phyloP scores from a whole-genome alignment of 2,113 vertebrate species.

The Oriolus oriolus region DNA sequence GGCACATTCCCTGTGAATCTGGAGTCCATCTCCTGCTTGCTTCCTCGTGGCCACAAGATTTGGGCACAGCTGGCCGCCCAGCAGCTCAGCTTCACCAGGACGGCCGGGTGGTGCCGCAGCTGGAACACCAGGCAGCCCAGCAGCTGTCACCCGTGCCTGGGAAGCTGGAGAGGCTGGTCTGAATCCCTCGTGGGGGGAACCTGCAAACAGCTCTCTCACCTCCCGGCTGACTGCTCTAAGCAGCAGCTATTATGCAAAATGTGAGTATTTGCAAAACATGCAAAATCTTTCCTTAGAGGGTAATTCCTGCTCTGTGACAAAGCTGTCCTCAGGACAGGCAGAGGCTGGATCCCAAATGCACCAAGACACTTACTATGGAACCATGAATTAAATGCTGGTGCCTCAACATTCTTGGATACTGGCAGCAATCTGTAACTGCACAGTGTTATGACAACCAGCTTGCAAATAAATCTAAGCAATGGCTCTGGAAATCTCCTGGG shows the following conservation, averaged over 20 bases:
- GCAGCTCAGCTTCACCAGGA: neutral
- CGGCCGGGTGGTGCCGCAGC: neutral
- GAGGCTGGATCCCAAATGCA: neutral
- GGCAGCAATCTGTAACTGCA: neutral
- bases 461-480: neutral
- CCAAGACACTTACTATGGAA: neutral
- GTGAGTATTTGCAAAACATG: slow-evolving; percentile 37
- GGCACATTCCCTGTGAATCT: neutral
- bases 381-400: neutral
- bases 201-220: neutral
- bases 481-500: neutral
- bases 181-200: neutral
- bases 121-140: neutral
- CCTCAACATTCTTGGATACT: neutral
- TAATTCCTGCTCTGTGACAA: slow-evolving; percentile 25
- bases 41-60: neutral
- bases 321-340: slow-evolving; percentile 11
- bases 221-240: neutral
- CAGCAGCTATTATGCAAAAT: slow-evolving; percentile 31
- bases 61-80: neutral
- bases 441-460: neutral
- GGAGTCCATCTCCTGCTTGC: neutral
- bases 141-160: neutral
- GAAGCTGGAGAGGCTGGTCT: neutral
- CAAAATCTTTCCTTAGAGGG: neutral